Evolutionary conservation across 2,113 vertebrate species (phyloP).

Genomic region (Gambusia affinis): DNA sequence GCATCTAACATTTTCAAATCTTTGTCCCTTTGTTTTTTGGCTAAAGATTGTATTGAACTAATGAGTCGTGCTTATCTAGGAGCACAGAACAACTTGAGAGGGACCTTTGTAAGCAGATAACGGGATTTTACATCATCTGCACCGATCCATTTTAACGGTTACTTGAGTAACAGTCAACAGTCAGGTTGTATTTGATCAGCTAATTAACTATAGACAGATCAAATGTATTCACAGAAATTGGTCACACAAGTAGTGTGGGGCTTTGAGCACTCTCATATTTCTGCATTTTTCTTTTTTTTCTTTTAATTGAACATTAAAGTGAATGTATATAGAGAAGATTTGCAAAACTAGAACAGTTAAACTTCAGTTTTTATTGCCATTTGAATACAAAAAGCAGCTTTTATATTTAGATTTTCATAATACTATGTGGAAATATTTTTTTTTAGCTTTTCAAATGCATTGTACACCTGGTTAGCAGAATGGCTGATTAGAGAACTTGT

Average conservation of each 20-base stretch:
- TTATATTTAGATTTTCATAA: neutral
- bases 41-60: conserved; percentile 27
- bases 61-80: conserved; percentile 29
- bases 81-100: conserved; percentile 39
- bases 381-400: neutral
- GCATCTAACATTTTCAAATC: too few species aligned
- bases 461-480: too few species aligned
- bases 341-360: neutral
- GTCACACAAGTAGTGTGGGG: neutral
- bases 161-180: conserved; percentile 26
- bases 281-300: neutral
- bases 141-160: conserved; percentile 61
- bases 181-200: conserved; percentile 51
- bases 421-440: neutral
- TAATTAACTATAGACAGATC: conserved; percentile 38
- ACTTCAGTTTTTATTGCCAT: neutral
- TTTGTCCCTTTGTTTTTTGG: neutral
- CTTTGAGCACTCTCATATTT: neutral
- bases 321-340: neutral
- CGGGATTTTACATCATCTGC: conserved; percentile 61
- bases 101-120: conserved; percentile 57
- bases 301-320: neutral
- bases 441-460: too few species aligned
- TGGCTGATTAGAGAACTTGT: too few species aligned
- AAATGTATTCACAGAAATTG: neutral